These are phyloP conservation scores for Rhizoglyphus robini DNA, from an alignment of 1,140 invertebrate species.

Conservation along the genomic window DNA sequence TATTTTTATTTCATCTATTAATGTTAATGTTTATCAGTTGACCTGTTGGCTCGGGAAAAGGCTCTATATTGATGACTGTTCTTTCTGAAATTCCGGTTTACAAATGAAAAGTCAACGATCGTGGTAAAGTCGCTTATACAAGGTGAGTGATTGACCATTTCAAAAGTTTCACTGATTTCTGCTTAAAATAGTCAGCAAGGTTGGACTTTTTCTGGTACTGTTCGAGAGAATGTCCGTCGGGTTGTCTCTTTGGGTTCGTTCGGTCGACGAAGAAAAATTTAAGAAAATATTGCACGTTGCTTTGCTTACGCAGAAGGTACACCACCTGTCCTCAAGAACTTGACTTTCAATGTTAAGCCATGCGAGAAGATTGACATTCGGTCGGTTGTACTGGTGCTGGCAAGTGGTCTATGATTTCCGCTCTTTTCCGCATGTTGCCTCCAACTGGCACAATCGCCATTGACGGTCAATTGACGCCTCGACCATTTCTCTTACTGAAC, in stretches of 20 bases:
- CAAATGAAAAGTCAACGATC: conserved; percentile 49
- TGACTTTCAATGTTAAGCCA: conserved; percentile 41
- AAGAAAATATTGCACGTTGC: conserved; percentile 45
- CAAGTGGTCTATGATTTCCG: conserved; percentile 34
- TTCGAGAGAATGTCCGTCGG: conserved; percentile 75
- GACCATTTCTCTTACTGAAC: conserved; percentile 37
- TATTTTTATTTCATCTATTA: conserved; percentile 32
- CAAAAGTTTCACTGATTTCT: background rate
- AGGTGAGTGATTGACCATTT: conserved; percentile 28
- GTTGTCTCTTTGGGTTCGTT: conserved; percentile 62
- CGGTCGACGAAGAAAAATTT: conserved; percentile 54
- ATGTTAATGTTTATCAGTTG: no score
- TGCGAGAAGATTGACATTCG: conserved; percentile 33
- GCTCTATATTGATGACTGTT: conserved; percentile 29
- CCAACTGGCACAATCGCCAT: conserved; percentile 30
- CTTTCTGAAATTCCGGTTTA: conserved; percentile 39
- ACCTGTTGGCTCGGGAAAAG: conserved; percentile 56
- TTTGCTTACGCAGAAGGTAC: conserved; percentile 47
- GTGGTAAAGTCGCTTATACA: conserved; percentile 67
- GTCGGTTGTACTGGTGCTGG: conserved; percentile 39
- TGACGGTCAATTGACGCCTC: conserved; percentile 38
- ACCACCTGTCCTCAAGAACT: conserved; percentile 46
- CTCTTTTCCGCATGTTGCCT: conserved; percentile 37
- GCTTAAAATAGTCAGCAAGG: conserved; percentile 72
- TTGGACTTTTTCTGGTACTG: conserved; percentile 64